phyloP scores from a whole-genome alignment of 2,888 invertebrate genomes.

The Cistogaster globosa region DNA sequence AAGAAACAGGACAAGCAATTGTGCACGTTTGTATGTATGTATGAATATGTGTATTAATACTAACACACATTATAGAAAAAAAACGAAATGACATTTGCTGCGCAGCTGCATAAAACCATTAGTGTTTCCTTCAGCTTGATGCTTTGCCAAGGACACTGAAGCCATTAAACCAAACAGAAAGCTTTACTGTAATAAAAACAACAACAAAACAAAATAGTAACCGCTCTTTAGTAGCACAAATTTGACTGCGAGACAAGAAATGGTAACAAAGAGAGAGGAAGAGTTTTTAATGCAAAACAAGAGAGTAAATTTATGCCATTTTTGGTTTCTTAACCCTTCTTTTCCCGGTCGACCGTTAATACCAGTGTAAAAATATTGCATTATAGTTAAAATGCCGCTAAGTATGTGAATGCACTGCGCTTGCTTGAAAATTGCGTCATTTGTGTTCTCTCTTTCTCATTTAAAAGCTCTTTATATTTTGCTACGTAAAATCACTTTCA shows the following conservation, averaged over 20 bases:
- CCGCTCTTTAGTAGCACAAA: too few species aligned
- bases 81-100: constrained; percentile 62
- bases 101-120: constrained; percentile 65
- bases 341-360: constrained; percentile 50
- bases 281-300: background rate
- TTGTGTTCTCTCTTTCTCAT: constrained; percentile 14
- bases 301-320: background rate
- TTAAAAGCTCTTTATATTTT: constrained; percentile 30
- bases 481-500: constrained; percentile 59
- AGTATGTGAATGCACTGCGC: constrained; percentile 43
- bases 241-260: too few species aligned
- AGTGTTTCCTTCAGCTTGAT: constrained; percentile 78
- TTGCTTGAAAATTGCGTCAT: constrained; percentile 11
- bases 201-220: constrained; percentile 1
- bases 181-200: constrained; percentile 68
- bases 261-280: too few species aligned
- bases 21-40: constrained; percentile 18
- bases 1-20: background rate
- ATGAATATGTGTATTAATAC: constrained; percentile 20
- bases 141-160: constrained; percentile 82
- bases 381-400: constrained; percentile 47
- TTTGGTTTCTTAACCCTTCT: constrained; percentile 59
- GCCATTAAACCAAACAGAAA: constrained; percentile 79
- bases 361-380: constrained; percentile 21
- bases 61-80: constrained; percentile 20